Evolutionary conservation across 2,113 vertebrate genomes (phyloP), one percentile per base, ranked within the genome.

Genomic region (Marmota monax): DNA sequence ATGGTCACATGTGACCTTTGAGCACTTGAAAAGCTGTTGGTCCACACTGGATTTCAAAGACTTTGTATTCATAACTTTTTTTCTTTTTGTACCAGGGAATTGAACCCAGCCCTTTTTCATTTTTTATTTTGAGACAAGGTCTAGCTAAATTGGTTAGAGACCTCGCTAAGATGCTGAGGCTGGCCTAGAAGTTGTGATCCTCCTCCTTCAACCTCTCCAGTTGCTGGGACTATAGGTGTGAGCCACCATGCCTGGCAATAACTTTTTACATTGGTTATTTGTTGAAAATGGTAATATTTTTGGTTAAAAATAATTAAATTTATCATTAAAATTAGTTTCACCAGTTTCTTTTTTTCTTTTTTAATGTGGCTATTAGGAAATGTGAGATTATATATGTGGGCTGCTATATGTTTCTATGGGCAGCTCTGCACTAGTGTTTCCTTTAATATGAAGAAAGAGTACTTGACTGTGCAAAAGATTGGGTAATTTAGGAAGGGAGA

Each of bases 401-500:
- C 61, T 74, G 20, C 20, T 85, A 39, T 69, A 34, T 23, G n/a
- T 95, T 89, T 51, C 42, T 69, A 9, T 94, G 67, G 72, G 84
- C 14, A 69, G 34, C 6, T 53, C 53, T 79, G 12, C 32, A 58
- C 34, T 90, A 20, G 27, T 90, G 58, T 85, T 90, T 90, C 32
- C 48, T 82, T 80, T 79, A 48, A 58, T 80, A 73, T 85, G 25
- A 93, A 69, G 58, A 69, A 85, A 89, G 78, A 65, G 12, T 39
- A 67, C 37, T 82, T 48, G 82, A 90, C 39, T 53, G 0, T 63
- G 61, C 86, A 25, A 37, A n/a, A 82, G 12, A 95, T 13, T 82
- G 27, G 56, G 14, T 69, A 73, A 67, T 51, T 96, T 84, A 73
- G 37, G 56, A 92, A 84, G 88, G 85, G 84, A 67, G 34, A 67